Evolutionary conservation across 35 echinoderm and acorn worm genomes (phyloP), one percentile per base, ranked within the genome.

Genomic region (Ophioderma brevispina): DNA sequence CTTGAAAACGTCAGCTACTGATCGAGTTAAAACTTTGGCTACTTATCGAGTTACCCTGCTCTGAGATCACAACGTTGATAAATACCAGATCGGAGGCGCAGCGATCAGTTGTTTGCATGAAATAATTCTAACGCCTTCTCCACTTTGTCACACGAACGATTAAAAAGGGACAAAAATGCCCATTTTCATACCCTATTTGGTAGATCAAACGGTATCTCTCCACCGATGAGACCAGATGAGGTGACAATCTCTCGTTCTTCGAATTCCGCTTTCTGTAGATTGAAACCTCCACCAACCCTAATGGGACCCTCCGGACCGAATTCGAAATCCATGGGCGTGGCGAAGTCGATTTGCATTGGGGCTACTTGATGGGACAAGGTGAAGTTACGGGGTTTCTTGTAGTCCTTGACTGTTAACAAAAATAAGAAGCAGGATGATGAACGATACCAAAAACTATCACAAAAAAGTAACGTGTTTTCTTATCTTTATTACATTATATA

Each of bases 291-390:
- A 55, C 85, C 85, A 84, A 75, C 77, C 78, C 81, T 76, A 32
- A 89, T 43, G 31, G 82, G 42, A 32, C 75, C 88, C 0, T 90
- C 39, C 1, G 79, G 40, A 33, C 82, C 92, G 34, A 94, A 41
- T 75, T 94, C 92, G 11, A 94, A 84, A 37, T 94, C 81, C 64
- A 90, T 94, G 36, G 82, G 77, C 17, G 81, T 56, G 10, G 40
- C 55, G 50, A 94, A 94, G 78, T 94, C 92, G 21, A 94, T 82
- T 77, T 94, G 92, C 80, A 94, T 88, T 78, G 81, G 49, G 19
- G 87, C 91, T 35, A 93, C 80, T 50, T 93, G 86, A 38, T 81
- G 91, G 25, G 50, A 33, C 10, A 96, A 78, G 81, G 80, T 94
- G 82, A 88, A 92, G 23, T 70, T 70, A 30, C 59, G 59, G 4